Evolutionary conservation across 2,888 invertebrate species (phyloP).

Genomic region (Cacoxenus indagator): DNA sequence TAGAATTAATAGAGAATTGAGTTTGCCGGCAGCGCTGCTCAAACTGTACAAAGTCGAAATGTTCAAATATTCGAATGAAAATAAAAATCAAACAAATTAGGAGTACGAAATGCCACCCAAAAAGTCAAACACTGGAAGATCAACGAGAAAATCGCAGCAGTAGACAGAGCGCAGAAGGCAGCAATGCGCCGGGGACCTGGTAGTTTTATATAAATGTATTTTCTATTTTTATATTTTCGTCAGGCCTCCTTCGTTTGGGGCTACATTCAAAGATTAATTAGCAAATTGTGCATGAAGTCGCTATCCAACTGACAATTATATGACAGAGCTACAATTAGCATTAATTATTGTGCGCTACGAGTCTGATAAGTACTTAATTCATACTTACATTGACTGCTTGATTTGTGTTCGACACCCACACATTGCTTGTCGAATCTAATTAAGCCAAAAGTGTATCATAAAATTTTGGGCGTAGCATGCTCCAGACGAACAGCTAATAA

Average conservation of each 20-base stretch:
- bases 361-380: neutral
- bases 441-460: slow-evolving; percentile 1
- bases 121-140: too few species aligned
- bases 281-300: neutral
- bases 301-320: neutral
- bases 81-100: too few species aligned
- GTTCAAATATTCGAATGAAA: too few species aligned
- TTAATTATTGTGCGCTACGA: neutral
- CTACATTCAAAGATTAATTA: neutral
- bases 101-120: too few species aligned
- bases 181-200: too few species aligned
- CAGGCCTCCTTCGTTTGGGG: neutral
- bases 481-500: neutral
- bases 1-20: too few species aligned
- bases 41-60: too few species aligned
- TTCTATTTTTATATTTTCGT: neutral
- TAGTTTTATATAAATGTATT: neutral
- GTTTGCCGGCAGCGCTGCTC: too few species aligned
- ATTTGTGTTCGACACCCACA: neutral
- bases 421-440: neutral
- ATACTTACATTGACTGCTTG: neutral
- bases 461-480: neutral
- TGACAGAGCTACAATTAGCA: too few species aligned
- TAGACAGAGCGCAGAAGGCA: too few species aligned
- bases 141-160: too few species aligned